Evolutionary conservation across 2,113 vertebrate genomes (phyloP).

Genomic region (Smithornis capensis): DNA sequence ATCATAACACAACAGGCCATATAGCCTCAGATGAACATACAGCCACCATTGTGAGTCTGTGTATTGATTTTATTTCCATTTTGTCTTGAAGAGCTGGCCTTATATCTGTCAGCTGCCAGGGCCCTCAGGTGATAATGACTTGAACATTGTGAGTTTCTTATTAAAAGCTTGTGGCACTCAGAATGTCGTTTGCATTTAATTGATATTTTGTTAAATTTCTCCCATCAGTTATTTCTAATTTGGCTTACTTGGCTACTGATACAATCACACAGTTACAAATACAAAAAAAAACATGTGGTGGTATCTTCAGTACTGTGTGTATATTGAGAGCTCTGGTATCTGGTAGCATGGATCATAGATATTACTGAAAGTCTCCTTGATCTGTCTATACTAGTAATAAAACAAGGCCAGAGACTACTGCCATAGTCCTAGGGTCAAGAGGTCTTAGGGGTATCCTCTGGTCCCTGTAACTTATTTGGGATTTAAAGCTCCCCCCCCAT

Average conservation of each 20-base stretch:
- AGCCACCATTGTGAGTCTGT: not conserved
- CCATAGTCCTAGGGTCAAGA: not conserved
- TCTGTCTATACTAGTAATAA: not conserved
- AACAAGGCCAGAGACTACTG: not conserved
- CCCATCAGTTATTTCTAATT: not conserved
- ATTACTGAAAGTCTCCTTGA: not conserved
- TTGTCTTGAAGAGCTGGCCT: not conserved
- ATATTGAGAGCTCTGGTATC: not conserved
- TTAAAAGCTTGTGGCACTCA: not conserved
- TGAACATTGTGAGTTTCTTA: not conserved
- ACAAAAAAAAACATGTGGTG: not conserved
- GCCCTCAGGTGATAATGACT: not conserved
- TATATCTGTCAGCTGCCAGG: not conserved
- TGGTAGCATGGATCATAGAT: fast-evolving
- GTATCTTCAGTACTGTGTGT: not conserved
- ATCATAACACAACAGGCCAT: not conserved
- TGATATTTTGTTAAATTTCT: not conserved
- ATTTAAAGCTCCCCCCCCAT: not conserved
- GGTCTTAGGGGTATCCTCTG: not conserved
- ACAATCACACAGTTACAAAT: not conserved
- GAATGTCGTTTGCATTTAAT: not conserved
- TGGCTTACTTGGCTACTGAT: not conserved
- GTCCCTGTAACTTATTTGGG: not conserved
- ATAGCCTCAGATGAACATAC: not conserved
- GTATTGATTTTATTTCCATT: constrained; percentile 16